Base-by-base conservation (phyloP, 2,888 invertebrate genomes). In the Cheilosia scutellata region DNA sequence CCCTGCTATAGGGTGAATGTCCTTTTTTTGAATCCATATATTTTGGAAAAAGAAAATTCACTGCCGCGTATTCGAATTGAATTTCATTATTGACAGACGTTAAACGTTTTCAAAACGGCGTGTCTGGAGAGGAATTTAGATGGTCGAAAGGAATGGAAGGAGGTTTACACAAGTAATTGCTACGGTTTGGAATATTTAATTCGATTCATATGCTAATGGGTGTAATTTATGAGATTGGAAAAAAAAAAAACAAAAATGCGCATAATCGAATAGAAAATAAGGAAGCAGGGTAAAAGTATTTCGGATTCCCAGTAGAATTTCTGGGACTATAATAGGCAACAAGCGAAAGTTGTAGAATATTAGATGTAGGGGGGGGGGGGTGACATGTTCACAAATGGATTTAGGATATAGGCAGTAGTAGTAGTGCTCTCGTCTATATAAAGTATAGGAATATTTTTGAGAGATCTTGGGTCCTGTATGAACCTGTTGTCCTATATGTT, bases 161-260 rank as follows among this genome's bases (percentile, higher is more conserved):
- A 72, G 71, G 60, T 60, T 72, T 72, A 60, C 71, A 60, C 71
- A 72, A 72, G 60, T 60, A 60, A 60, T 60, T 60, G 71, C 60
- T 60, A 31, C 60, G 40, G 51, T 47, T 74, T 44, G 55, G 74
- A 74, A 74, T 55, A 55, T 16, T 44, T 63, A 74, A 74, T 65
- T 74, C 63, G 55, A 74, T 74, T 55, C 63, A 37, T 63, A 63
- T 74, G 74, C 74, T 74, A 63, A 74, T 74, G 33, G 53, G 27
- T 33, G 44, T 9, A 74, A 63, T 74, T 74, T 74, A 55, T 63
- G 62, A 42, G 53, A 63, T 44, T 47, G 44, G 5, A 1, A 37
- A 5, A 42, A 16, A 33, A 44, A 16, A 44, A 37, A 31, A 31
- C 20, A 31, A 70, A 27, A 53, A 37, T 33, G n/a, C 62, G 33